These are phyloP conservation scores for Verasper variegatus DNA, from an alignment of 2,113 vertebrate species.

Conservation along the genomic window DNA sequence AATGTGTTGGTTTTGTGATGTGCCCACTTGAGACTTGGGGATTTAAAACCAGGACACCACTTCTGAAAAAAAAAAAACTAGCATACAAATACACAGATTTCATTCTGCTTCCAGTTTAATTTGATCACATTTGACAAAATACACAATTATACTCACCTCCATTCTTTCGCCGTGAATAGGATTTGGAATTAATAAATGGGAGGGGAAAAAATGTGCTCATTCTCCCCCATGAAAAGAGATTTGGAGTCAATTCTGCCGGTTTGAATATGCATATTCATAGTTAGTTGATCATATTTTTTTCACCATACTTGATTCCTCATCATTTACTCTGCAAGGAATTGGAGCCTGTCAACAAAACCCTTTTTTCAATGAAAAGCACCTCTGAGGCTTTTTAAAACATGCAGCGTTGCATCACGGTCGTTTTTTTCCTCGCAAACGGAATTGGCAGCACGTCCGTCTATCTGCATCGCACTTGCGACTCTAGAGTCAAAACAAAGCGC, in stretches of 20 bases:
- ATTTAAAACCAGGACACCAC: slow-evolving; percentile 85
- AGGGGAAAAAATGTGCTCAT: slow-evolving; percentile 47
- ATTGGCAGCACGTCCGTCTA: slow-evolving; percentile 45
- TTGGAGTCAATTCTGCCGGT: slow-evolving; percentile 66
- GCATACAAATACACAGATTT: slow-evolving; percentile 71
- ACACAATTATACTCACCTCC: slow-evolving; percentile 77
- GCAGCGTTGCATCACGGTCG: slow-evolving; percentile 53
- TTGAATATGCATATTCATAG: slow-evolving; percentile 78
- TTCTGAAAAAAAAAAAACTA: slow-evolving; percentile 73
- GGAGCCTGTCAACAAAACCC: slow-evolving; percentile 74
- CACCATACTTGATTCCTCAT: slow-evolving; percentile 57
- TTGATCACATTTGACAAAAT: slow-evolving; percentile 81
- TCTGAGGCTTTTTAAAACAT: slow-evolving; percentile 62
- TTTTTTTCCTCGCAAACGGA: slow-evolving; percentile 35
- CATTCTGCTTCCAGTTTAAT: slow-evolving; percentile 77
- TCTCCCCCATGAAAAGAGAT: slow-evolving; percentile 71
- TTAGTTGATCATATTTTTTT: slow-evolving; percentile 54
- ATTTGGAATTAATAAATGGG: slow-evolving; percentile 77
- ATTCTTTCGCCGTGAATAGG: slow-evolving; percentile 65
- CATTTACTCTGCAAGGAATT: slow-evolving; percentile 67
- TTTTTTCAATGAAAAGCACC: slow-evolving; percentile 60
- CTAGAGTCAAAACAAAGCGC: slow-evolving; percentile 67
- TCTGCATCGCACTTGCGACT: slow-evolving; percentile 59
- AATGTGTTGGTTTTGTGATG: slow-evolving; percentile 85
- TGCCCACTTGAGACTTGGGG: slow-evolving; percentile 85